Percentiles rank a stretch among this genome's conserved stretches.
These are phyloP conservation scores for Drosophila nikananu DNA, from an alignment of 1,140 invertebrate species.

Conservation along the genomic window DNA sequence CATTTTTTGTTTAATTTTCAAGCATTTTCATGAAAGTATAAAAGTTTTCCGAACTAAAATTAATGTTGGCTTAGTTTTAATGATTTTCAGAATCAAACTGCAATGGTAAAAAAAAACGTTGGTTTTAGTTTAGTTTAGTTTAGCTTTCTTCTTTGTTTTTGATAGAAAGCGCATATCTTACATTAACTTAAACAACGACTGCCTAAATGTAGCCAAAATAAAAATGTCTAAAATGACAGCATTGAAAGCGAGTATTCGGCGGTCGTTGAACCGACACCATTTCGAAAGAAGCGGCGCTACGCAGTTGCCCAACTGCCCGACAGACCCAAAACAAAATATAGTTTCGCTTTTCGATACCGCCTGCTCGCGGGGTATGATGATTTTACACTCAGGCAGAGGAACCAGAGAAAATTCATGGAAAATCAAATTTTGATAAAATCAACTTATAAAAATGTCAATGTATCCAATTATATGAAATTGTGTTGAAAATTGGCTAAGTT, in stretches of 20 bases:
- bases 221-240: not conserved
- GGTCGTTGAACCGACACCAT: slow-evolving; percentile 40
- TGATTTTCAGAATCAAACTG: too few relatives aligned
- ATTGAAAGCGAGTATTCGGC: not conserved
- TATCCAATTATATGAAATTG: too few relatives aligned
- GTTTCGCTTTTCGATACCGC: slow-evolving; percentile 43
- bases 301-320: slow-evolving; percentile 45
- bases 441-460: too few relatives aligned
- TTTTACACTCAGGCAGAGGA: not conserved
- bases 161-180: not conserved
- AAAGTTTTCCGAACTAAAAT: too few relatives aligned
- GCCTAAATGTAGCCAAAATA: not conserved
- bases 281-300: slow-evolving; percentile 27
- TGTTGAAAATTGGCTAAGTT: too few relatives aligned
- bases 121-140: too few relatives aligned
- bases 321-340: slow-evolving; percentile 39
- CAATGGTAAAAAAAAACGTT: too few relatives aligned
- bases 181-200: not conserved
- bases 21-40: too few relatives aligned
- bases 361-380: slow-evolving; percentile 9
- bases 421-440: too few relatives aligned
- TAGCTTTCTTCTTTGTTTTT: too few relatives aligned
- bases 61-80: too few relatives aligned
- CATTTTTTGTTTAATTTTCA: too few relatives aligned
- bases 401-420: not conserved